phyloP scores from a whole-genome alignment of 2,797 vertebrate genomes.

The Anas bernieri region DNA sequence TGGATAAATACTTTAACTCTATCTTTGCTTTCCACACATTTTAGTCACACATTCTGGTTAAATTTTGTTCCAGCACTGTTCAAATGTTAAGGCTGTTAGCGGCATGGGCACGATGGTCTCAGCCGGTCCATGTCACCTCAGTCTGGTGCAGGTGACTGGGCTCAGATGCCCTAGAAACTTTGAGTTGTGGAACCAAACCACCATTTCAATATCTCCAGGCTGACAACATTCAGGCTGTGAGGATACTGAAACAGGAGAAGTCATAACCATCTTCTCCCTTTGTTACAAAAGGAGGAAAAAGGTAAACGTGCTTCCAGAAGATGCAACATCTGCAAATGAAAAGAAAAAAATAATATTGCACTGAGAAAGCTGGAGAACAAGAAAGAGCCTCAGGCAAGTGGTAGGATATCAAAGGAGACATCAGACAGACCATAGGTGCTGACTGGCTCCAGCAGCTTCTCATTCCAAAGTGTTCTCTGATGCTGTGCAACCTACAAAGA shows the following conservation, averaged over 20 bases:
- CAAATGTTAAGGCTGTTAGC: background rate
- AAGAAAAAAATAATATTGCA: background rate
- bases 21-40: background rate
- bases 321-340: background rate
- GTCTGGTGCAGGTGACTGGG: background rate
- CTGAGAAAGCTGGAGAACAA: background rate
- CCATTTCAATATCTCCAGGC: background rate
- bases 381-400: background rate
- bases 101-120: accelerated
- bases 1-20: background rate
- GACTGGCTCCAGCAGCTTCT: background rate
- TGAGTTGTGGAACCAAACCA: background rate
- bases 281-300: background rate
- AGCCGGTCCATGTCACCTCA: background rate
- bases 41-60: background rate
- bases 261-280: background rate
- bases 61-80: background rate
- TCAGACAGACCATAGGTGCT: background rate
- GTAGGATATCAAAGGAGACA: background rate
- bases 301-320: background rate
- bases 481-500: accelerated
- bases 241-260: background rate
- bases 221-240: background rate
- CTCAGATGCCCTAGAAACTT: background rate
- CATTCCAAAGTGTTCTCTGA: background rate